Evolutionary conservation across 1,140 invertebrate species (phyloP), one percentile per base, ranked within the genome.

Genomic region (Thrips palmi): DNA sequence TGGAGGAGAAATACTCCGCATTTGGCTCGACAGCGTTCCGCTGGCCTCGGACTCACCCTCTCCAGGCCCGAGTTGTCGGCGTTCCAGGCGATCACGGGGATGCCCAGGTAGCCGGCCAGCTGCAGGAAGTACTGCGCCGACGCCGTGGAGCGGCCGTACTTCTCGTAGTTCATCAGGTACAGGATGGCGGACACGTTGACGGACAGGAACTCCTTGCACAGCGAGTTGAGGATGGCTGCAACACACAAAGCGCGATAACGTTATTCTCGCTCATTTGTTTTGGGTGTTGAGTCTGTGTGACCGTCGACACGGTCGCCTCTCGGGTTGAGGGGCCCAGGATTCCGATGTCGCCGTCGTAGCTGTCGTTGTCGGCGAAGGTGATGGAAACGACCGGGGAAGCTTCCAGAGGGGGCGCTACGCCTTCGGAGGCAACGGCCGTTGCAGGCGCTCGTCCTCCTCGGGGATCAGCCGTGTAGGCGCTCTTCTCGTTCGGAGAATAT

Each of bases 121-220:
- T 92, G 85, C 29, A 92, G 67, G 54, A 93, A 87, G 59, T 92
- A 93, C 58, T 92, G 86, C 18, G 83, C 82, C 29, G 85, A 87
- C 39, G 85, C 86, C 30, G 86, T 89, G 56, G 82, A 86, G 39
- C 82, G 68, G 18, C 85, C 86, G 60, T 65, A 65, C 45, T 69
- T 64, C 64, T 91, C 85, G 54, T 87, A 81, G 61, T 91, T 91
- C 77, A 87, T 89, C 59, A 92, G 68, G 59, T 91, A 92, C 42
- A 92, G 62, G 51, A 93, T 89, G 44, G 85, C 81, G 25, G 83
- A 85, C 29, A 91, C 85, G 57, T 89, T 87, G 31, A 74, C 73
- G 30, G 73, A 74, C 33, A 91, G 70, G 59, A 91, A 87, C 56
- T 88, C 74, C 55, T 84, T 76, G 61, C 85, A 91, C 33, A 92